These are phyloP conservation scores for Coenonympha glycerion DNA, from an alignment of 2,888 invertebrate species.

Conservation along the genomic window DNA sequence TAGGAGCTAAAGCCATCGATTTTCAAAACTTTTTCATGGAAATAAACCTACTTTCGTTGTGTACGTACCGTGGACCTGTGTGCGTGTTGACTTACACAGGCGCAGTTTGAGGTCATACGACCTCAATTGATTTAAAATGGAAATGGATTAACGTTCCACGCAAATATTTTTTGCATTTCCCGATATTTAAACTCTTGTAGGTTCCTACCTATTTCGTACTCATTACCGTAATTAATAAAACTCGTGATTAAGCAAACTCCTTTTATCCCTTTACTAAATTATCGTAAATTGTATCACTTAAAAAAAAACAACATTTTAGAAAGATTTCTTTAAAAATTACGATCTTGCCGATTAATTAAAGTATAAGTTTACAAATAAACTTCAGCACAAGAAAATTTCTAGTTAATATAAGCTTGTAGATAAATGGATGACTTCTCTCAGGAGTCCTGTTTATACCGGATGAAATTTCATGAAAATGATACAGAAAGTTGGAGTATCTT, in stretches of 20 bases:
- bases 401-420: no score
- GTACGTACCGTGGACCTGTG: conserved; percentile 49
- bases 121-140: conserved; percentile 34
- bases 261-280: no score
- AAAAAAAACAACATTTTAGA: no score
- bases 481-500: conserved; percentile 20
- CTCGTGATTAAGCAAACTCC: no score
- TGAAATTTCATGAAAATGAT: conserved; percentile 13
- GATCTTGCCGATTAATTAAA: no score
- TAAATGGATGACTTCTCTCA: neutral
- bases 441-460: neutral
- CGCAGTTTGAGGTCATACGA: conserved; percentile 55
- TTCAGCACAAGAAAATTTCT: no score
- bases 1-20: conserved; percentile 76
- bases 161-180: conserved; percentile 15
- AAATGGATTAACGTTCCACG: conserved; percentile 9
- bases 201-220: neutral
- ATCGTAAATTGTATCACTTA: no score
- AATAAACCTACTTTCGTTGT: conserved; percentile 75
- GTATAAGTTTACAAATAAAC: no score
- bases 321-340: no score
- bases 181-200: neutral
- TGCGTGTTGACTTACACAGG: conserved; percentile 52
- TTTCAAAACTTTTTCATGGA: conserved; percentile 78
- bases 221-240: no score